Evolutionary conservation across 2,888 invertebrate genomes (phyloP), one percentile per base, ranked within the genome.

Genomic region (Tortrix viridana): DNA sequence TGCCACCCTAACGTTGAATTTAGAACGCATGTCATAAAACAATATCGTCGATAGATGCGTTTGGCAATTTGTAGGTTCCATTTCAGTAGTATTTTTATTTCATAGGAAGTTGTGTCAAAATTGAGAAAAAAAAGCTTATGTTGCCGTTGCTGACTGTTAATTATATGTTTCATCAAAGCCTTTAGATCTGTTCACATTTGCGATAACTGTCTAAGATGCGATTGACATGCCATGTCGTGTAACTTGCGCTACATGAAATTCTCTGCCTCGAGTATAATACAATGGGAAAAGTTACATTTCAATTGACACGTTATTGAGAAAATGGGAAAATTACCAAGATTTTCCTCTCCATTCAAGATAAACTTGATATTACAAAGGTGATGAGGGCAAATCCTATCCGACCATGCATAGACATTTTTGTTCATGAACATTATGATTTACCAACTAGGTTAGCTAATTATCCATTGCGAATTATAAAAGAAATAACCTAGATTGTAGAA

Each of bases 261-360:
- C 49, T 50, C 56, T 56, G 26, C 37, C 37, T 12, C 16, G n/a
- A 19, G 32, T 23, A 14, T 18, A 12, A 20, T 57, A 62, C 62
- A 62, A 62, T 62, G 38, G 61, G 62, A 62, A 57, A 62, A 56
- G 56, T 52, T 5, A 6, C 41, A 48, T 41, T 46, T 60, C 46
- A 62, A 50, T 56, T 18, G 46, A 43, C 19, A 9, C 43, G 32
- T 61, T 56, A 61, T 56, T 56, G 43, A 50, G 19, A 62, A 19
- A 62, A 38, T 46, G 18, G 50, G 32, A 44, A 44, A 37, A 23
- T 50, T 50, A 20, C 18, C 38, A 38, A 47, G 55, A 46, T 57
- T 46, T 62, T 62, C 50, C 44, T 52, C 56, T 46, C 12, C 50
- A 62, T 44, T 43, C 48, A 50, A 50, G 56, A 62, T 56, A 37